These are phyloP conservation scores for Pangasius djambal DNA, from an alignment of 2,797 vertebrate species.

Conservation along the genomic window DNA sequence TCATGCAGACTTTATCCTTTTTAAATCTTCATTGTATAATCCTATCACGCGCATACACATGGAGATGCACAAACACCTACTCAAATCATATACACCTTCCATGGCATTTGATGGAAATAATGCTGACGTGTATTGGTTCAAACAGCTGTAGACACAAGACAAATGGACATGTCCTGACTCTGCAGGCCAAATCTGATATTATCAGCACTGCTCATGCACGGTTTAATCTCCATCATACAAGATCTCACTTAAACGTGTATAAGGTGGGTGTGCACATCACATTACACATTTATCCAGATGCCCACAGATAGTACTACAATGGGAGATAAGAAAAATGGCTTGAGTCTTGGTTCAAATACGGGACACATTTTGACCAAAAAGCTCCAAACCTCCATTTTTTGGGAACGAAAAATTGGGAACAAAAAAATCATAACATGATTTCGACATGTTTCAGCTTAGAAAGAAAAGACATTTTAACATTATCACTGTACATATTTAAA, in stretches of 20 bases:
- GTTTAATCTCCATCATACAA: neutral
- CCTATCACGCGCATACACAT: neutral
- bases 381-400: neutral
- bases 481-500: neutral
- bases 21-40: neutral
- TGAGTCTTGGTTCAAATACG: neutral
- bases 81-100: neutral
- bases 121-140: no score
- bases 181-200: neutral
- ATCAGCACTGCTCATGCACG: conserved; percentile 15
- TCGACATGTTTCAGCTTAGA: neutral
- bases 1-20: neutral
- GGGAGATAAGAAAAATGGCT: conserved; percentile 1
- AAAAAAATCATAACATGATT: neutral
- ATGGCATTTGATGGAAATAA: neutral
- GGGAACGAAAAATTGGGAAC: no score
- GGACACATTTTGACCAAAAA: neutral
- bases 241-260: neutral
- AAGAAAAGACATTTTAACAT: neutral
- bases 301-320: neutral
- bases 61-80: neutral
- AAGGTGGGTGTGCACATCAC: neutral
- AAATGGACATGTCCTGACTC: neutral
- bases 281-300: conserved; percentile 9
- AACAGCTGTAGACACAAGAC: neutral